These are phyloP conservation scores for Heliconius eleuchia DNA, from an alignment of 1,140 invertebrate species.

Conservation along the genomic window DNA sequence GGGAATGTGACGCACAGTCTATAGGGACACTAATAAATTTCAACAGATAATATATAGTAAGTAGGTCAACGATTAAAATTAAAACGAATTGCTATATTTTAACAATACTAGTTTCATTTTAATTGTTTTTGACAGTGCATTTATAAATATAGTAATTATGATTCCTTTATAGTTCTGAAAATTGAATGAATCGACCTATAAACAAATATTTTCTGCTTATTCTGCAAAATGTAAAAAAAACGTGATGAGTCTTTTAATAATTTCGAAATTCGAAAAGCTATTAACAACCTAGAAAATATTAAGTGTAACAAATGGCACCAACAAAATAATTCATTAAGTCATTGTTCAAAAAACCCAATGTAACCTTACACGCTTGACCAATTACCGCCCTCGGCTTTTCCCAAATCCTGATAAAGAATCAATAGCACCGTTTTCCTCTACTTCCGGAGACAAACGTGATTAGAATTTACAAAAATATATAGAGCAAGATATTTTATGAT, in stretches of 20 bases:
- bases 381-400: slow-evolving; percentile 20
- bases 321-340: slow-evolving; percentile 4
- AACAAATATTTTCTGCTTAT: no score
- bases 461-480: slow-evolving; percentile 27
- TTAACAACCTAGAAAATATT: no score
- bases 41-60: slow-evolving; percentile 12
- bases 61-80: slow-evolving; percentile 9
- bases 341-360: background rate
- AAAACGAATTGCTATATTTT: background rate
- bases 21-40: slow-evolving; percentile 11
- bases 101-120: background rate
- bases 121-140: background rate
- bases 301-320: background rate
- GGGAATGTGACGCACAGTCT: slow-evolving; percentile 6
- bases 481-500: slow-evolving; percentile 12
- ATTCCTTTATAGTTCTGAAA: background rate
- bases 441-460: slow-evolving; percentile 34
- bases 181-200: no score
- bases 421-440: slow-evolving; percentile 33
- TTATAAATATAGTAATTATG: background rate
- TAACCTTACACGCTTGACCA: slow-evolving; percentile 34
- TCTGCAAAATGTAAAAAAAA: no score
- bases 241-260: background rate
- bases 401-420: slow-evolving; percentile 31
- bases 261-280: background rate